Evolutionary conservation across 2,888 invertebrate species (phyloP).

Genomic region (Epicampocera succincta): DNA sequence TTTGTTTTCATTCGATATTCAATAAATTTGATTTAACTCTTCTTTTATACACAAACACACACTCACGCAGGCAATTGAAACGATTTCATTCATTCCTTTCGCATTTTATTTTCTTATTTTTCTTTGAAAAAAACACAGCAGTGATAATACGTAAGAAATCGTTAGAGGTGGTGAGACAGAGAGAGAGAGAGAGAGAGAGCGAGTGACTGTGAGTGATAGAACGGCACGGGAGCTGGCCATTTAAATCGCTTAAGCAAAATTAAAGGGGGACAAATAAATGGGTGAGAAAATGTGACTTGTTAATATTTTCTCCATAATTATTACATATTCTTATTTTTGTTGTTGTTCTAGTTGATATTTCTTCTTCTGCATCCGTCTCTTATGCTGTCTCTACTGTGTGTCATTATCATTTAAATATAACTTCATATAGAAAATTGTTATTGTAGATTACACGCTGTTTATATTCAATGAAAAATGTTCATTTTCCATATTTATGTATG

Average conservation of each 20-base stretch:
- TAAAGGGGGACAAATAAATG: neutral
- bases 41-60: no score
- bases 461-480: neutral
- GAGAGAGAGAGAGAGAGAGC: neutral
- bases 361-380: constrained; percentile 9
- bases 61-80: neutral
- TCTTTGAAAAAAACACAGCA: neutral
- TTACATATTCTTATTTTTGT: neutral
- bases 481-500: neutral
- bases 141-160: neutral
- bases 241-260: no score
- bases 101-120: constrained; percentile 10
- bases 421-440: constrained; percentile 16
- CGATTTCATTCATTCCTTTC: constrained; percentile 16
- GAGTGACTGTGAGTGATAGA: neutral
- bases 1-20: constrained; percentile 20
- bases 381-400: neutral
- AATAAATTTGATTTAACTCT: constrained; percentile 28
- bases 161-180: neutral
- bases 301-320: constrained; percentile 1
- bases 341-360: constrained; percentile 34
- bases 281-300: neutral
- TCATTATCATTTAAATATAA: constrained; percentile 13
- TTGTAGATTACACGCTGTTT: neutral
- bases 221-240: neutral